These are phyloP conservation scores for Agrilus mali DNA, from an alignment of 2,888 invertebrate species.

Conservation along the genomic window DNA sequence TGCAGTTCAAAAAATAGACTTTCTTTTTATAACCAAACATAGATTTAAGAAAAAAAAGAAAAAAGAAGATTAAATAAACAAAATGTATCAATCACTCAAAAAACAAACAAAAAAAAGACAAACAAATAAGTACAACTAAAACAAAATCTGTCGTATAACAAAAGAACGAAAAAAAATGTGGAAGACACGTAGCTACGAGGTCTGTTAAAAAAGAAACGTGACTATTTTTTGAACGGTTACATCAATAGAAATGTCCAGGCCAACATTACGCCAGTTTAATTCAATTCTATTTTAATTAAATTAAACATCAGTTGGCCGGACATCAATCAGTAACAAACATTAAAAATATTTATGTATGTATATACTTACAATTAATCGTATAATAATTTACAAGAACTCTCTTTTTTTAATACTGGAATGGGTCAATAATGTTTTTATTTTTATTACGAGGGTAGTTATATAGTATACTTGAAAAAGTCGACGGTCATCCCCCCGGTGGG, in stretches of 20 bases:
- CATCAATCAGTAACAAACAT: neutral
- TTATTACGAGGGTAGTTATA: constrained; percentile 26
- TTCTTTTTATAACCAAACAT: neutral
- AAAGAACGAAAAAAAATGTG: too few relatives aligned
- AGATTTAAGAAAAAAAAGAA: neutral
- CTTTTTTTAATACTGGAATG: constrained; percentile 32
- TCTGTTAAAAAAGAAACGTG: too few relatives aligned
- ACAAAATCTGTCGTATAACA: too few relatives aligned
- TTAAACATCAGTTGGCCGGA: neutral
- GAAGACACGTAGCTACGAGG: too few relatives aligned
- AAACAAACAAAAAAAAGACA: neutral
- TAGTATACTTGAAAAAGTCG: constrained; percentile 7
- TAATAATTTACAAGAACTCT: constrained; percentile 11
- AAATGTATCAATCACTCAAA: neutral
- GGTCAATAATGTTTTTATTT: constrained; percentile 19
- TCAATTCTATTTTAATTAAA: neutral
- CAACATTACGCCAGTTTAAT: too few relatives aligned
- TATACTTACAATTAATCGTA: constrained; percentile 10
- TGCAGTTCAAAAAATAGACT: constrained; percentile 9
- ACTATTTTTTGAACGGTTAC: too few relatives aligned
- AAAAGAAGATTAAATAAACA: neutral
- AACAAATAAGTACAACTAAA: neutral
- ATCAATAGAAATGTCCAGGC: too few relatives aligned
- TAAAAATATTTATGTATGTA: constrained; percentile 11
- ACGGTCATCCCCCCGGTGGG: constrained; percentile 5